Evolutionary conservation across 2,888 invertebrate genomes (phyloP).

Genomic region (Eristalis arbustorum): DNA sequence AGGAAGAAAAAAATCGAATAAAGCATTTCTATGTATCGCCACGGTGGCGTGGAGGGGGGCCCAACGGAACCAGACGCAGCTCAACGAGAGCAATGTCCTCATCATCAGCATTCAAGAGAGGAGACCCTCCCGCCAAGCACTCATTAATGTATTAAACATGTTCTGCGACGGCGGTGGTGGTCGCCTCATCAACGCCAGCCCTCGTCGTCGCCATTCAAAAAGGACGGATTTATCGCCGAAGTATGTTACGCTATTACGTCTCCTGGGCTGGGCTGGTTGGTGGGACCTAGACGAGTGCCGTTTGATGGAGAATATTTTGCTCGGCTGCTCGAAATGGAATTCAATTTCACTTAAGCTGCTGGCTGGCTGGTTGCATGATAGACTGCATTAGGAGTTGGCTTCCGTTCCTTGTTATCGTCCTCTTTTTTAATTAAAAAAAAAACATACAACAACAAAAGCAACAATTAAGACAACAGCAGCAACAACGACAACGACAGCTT

Average conservation of each 20-base stretch:
- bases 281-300: no score
- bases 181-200: slow-evolving; percentile 50
- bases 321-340: slow-evolving; percentile 42
- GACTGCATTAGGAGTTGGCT: slow-evolving; percentile 23
- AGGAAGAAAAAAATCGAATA: not conserved
- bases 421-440: slow-evolving; percentile 58
- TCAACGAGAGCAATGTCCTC: slow-evolving; percentile 56
- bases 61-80: slow-evolving; percentile 17
- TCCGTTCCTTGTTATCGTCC: slow-evolving; percentile 40
- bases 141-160: slow-evolving; percentile 69
- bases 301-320: not conserved
- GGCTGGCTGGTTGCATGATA: slow-evolving; percentile 59
- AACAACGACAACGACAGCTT: slow-evolving; percentile 39
- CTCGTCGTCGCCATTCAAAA: slow-evolving; percentile 55
- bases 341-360: slow-evolving; percentile 47
- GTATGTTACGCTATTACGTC: slow-evolving; percentile 10
- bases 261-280: no score
- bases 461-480: not conserved
- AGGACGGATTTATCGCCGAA: slow-evolving; percentile 48
- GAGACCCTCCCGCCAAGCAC: slow-evolving; percentile 17
- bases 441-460: slow-evolving; percentile 1
- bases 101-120: slow-evolving; percentile 16
- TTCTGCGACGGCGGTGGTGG: slow-evolving; percentile 43
- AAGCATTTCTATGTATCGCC: slow-evolving; percentile 17
- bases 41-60: not conserved